Evolutionary conservation across 1,140 invertebrate genomes (phyloP).

Genomic region (Argopecten irradians): DNA sequence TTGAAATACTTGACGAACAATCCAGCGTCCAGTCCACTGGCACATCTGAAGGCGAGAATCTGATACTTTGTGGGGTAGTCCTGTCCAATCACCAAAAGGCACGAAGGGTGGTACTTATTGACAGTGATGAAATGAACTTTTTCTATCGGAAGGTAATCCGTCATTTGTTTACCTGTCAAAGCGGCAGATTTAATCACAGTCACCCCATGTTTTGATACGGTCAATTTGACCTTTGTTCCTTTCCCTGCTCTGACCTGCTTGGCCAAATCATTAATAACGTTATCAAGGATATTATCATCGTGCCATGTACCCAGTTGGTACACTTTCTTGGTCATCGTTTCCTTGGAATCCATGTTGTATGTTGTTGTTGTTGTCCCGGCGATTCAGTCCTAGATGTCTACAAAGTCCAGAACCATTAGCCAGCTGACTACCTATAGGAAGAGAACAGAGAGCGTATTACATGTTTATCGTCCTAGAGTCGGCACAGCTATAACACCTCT

Average conservation of each 20-base stretch:
- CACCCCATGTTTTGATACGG: constrained; percentile 49
- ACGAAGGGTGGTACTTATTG: constrained; percentile 54
- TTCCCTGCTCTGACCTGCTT: constrained; percentile 44
- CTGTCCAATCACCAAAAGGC: constrained; percentile 58
- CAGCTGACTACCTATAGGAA: not conserved
- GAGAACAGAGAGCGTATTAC: not conserved
- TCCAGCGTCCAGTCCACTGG: constrained; percentile 46
- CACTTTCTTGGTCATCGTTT: constrained; percentile 47
- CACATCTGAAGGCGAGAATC: constrained; percentile 57
- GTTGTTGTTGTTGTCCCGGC: not conserved
- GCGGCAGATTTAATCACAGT: constrained; percentile 43
- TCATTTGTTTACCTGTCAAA: constrained; percentile 43
- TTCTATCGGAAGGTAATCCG: constrained; percentile 39
- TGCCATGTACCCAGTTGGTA: constrained; percentile 57
- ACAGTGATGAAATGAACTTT: constrained; percentile 56
- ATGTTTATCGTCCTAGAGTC: not conserved
- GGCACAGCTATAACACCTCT: not conserved
- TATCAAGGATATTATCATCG: constrained; percentile 57
- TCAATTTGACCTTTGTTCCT: constrained; percentile 58
- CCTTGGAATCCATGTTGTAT: not conserved
- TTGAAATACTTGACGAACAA: constrained; percentile 48
- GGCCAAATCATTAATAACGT: constrained; percentile 56
- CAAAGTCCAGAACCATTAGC: not conserved
- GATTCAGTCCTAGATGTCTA: not conserved
- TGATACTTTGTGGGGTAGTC: constrained; percentile 51